Percentiles rank a stretch among this genome's conserved stretches.
Conservation (phyloP, 2,797 vertebrate genomes). For the Hapalemur alaotrensis region DNA sequence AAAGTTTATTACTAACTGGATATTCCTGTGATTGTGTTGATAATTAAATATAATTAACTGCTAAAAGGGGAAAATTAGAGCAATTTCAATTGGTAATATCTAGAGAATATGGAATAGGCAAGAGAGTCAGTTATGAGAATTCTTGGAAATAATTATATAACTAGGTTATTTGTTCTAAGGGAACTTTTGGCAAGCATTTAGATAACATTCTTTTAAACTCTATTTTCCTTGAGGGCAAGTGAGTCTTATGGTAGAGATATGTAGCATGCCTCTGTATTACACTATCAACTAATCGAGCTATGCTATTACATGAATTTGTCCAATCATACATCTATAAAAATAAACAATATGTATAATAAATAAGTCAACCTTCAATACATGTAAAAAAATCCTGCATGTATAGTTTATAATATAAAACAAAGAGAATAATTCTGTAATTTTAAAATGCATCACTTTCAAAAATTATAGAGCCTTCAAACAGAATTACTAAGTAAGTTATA, state of each 20-base stretch:
- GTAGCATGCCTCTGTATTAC: neutral
- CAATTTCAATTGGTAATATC: neutral
- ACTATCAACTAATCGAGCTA: neutral
- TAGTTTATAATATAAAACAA: neutral
- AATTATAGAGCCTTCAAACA: neutral
- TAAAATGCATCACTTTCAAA: neutral
- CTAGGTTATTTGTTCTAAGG: neutral
- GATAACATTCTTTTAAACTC: neutral
- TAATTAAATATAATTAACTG: neutral
- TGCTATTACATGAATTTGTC: neutral
- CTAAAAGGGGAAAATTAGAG: neutral
- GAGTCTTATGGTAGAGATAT: neutral
- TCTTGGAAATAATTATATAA: neutral
- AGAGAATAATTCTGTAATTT: neutral
- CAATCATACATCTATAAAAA: neutral
- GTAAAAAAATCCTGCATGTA: neutral
- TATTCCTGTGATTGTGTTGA: neutral
- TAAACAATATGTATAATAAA: neutral
- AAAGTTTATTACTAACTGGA: neutral
- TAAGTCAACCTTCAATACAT: neutral
- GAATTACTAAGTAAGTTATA: neutral
- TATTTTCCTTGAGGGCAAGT: constrained; percentile 42
- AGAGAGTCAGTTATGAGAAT: neutral
- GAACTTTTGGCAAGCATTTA: neutral
- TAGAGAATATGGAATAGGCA: neutral